These are phyloP conservation scores for Pituophis catenifer DNA, from an alignment of 2,113 vertebrate species.

Conservation along the genomic window DNA sequence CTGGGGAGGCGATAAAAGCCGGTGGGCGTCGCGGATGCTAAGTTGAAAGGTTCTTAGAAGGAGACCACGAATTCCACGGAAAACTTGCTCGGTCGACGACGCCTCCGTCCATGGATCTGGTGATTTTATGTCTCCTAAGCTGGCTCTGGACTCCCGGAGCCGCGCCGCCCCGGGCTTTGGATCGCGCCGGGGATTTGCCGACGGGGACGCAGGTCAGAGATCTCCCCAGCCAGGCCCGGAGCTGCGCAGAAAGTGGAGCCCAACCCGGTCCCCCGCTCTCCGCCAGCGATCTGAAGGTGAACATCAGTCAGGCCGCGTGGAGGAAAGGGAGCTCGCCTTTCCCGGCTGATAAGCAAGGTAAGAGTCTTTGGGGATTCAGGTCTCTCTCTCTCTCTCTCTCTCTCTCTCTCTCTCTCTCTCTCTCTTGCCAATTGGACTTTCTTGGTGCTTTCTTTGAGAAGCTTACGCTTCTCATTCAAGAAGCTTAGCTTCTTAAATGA, in stretches of 20 bases:
- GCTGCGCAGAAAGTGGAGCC: background rate
- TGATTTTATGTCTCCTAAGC: background rate
- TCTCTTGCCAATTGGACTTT: too few species aligned
- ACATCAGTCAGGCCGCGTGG: too few species aligned
- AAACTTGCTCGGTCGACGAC: background rate
- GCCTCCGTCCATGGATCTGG: background rate
- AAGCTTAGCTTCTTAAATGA: too few species aligned
- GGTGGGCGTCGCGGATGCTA: background rate
- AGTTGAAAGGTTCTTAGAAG: background rate
- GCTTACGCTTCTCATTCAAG: too few species aligned
- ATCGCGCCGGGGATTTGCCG: background rate
- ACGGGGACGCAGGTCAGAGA: background rate
- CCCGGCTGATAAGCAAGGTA: background rate
- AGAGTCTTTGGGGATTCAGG: background rate
- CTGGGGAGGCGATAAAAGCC: background rate
- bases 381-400: too few species aligned
- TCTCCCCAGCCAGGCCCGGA: background rate
- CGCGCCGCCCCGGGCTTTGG: background rate
- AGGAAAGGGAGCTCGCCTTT: background rate
- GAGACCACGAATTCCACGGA: background rate
- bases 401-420: too few species aligned
- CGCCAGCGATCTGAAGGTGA: background rate
- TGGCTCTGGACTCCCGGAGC: background rate
- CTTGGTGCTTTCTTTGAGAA: too few species aligned
- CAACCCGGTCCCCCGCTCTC: background rate